These are phyloP conservation scores for Drosophila anomalipes DNA, from an alignment of 2,888 invertebrate genomes.

Conservation along the genomic window DNA sequence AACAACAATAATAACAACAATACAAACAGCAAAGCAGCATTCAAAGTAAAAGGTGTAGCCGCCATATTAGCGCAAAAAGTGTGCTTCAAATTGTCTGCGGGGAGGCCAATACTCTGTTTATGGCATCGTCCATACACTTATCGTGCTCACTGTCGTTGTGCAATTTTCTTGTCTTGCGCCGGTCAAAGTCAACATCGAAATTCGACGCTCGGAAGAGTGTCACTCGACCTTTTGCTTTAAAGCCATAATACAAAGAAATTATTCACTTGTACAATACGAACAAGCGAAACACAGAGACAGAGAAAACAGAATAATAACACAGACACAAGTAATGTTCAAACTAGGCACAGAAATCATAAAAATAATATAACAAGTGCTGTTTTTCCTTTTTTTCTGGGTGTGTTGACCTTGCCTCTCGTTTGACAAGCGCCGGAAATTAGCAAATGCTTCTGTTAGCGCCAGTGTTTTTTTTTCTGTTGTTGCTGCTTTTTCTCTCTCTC, in stretches of 20 bases:
- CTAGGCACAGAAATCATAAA: conserved; percentile 30
- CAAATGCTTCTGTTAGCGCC: conserved; percentile 64
- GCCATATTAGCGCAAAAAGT: conserved; percentile 76
- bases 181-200: conserved; percentile 74
- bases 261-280: conserved; percentile 50
- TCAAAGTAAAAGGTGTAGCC: conserved; percentile 76
- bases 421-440: conserved; percentile 73
- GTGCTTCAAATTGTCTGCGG: conserved; percentile 76
- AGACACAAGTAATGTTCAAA: conserved; percentile 33
- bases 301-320: conserved; percentile 1
- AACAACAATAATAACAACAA: conserved; percentile 18
- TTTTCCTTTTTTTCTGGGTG: conserved; percentile 51
- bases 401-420: conserved; percentile 70
- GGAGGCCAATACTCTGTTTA: conserved; percentile 80
- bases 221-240: conserved; percentile 72
- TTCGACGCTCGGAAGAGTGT: conserved; percentile 69
- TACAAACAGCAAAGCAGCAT: conserved; percentile 6
- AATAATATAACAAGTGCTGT: conserved; percentile 22
- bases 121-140: conserved; percentile 51
- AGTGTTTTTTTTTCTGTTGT: background rate
- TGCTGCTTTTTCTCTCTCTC: conserved; percentile 3
- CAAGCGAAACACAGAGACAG: conserved; percentile 4
- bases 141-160: conserved; percentile 46
- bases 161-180: conserved; percentile 62
- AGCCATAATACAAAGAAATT: conserved; percentile 64